Evolutionary conservation across 2,797 vertebrate species (phyloP), one percentile per base, ranked within the genome.

Genomic region (Scolopax bukidnonensis): DNA sequence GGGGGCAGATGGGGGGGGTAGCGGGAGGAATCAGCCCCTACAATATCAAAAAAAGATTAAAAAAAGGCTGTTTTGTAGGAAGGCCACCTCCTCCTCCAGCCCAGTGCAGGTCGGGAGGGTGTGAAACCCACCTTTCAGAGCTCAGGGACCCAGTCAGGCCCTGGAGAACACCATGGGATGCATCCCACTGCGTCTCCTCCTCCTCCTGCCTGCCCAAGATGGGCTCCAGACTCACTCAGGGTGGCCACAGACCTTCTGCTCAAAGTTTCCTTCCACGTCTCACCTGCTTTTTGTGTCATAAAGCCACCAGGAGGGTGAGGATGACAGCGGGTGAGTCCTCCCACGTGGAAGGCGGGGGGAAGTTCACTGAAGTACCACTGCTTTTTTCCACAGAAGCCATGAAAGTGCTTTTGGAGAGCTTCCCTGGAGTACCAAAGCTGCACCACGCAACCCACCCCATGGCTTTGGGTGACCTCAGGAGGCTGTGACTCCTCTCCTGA

Each of bases 71-170:
- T 7, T 82, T 20, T 38, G 53, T 15, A 85, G 71, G 68, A 79
- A 50, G 23, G 76, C n/a, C 75, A 65, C 64, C 60, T 41, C 65
- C 53, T 57, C 50, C 70, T n/a, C 65, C 5, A 25, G 57, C 15
- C 68, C 82, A 28, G 18, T 4, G 15, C 8, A 3, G 56, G n/a
- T 3, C 25, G 23, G 27, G 45, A 75, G n/a, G 40, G 53, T 25
- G 45, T 9, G 0, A 8, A 56, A 23, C 1, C 1, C 0, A 1
- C 1, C 75, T 12, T 38, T 2, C 59, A 28, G 71, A 54, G 76
- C 53, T 11, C 14, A 11, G 10, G 64, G 2, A 3, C n/a, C n/a
- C 4, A 4, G 28, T 2, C 17, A 11, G 68, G 43, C 24, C 7
- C 43, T 2, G 25, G 27, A 30, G 54, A 12, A 14, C 0, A 1